Conservation (phyloP, 2,113 vertebrate genomes). For the Brachionichthys hirsutus region DNA sequence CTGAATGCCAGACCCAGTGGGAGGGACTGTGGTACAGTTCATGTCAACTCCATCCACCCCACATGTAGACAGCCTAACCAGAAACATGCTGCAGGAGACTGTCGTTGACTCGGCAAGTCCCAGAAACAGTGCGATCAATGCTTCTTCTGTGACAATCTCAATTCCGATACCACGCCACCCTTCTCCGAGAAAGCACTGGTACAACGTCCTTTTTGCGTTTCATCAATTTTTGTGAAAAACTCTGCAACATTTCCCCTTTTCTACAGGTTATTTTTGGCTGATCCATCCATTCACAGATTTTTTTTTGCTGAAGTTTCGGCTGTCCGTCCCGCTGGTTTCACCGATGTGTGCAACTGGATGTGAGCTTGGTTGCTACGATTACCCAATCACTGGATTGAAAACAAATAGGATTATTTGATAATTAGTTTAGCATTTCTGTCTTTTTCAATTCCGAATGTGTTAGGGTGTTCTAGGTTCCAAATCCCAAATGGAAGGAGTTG, state of each 20-base stretch:
- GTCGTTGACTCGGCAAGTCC: constrained; percentile 10
- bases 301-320: neutral
- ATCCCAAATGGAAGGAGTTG: too few species aligned
- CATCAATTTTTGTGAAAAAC: constrained; percentile 10
- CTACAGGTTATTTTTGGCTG: neutral
- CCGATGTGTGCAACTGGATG: too few species aligned
- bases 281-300: constrained; percentile 6
- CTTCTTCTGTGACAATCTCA: neutral
- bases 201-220: neutral
- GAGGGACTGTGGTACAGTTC: constrained; percentile 68
- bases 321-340: too few species aligned
- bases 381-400: too few species aligned
- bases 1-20: constrained; percentile 74
- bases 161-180: neutral
- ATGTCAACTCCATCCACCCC: constrained; percentile 59
- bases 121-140: constrained; percentile 7
- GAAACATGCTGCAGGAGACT: constrained; percentile 32
- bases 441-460: too few species aligned
- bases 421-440: too few species aligned
- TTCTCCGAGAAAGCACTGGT: neutral
- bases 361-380: too few species aligned
- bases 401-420: too few species aligned
- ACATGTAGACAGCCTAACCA: constrained; percentile 50
- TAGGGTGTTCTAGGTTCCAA: too few species aligned
- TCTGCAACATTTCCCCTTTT: neutral